phyloP scores from a whole-genome alignment of 2,888 invertebrate species.

The Leucophenga maculata region DNA sequence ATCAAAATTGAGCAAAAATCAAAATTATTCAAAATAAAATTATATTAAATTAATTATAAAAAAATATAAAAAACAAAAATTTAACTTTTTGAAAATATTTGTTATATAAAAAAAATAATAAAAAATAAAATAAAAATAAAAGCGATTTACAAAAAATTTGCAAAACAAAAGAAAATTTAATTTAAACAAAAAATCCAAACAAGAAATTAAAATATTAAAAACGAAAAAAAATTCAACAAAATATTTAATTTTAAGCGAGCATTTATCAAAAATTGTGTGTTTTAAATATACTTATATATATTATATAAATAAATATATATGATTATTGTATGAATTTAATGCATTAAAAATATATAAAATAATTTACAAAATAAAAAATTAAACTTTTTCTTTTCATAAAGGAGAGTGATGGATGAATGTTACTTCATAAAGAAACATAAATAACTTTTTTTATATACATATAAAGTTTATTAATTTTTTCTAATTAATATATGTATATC shows the following conservation, averaged over 20 bases:
- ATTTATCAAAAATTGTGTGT: slow-evolving; percentile 53
- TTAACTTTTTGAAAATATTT: slow-evolving; percentile 55
- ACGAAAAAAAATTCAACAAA: slow-evolving; percentile 30
- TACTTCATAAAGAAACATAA: too few relatives aligned
- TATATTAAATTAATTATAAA: slow-evolving; percentile 49
- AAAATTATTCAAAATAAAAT: slow-evolving; percentile 45
- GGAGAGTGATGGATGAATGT: too few relatives aligned
- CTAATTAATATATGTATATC: too few relatives aligned
- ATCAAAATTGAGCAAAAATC: slow-evolving; percentile 50
- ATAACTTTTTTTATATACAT: too few relatives aligned
- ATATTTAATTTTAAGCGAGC: slow-evolving; percentile 61
- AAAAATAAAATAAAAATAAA: slow-evolving; percentile 33
- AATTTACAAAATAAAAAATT: slow-evolving; percentile 16
- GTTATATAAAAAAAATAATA: too few relatives aligned
- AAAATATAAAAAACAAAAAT: slow-evolving; percentile 39
- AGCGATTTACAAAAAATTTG: slow-evolving; percentile 38
- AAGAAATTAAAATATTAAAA: slow-evolving; percentile 52
- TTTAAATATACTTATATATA: slow-evolving; percentile 42
- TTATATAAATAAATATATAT: slow-evolving; percentile 33
- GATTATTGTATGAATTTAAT: slow-evolving; percentile 52
- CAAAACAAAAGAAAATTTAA: slow-evolving; percentile 51
- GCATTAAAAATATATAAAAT: slow-evolving; percentile 49
- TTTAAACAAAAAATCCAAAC: slow-evolving; percentile 45
- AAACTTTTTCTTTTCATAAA: slow-evolving; percentile 8
- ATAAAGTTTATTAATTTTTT: too few relatives aligned